Percentiles rank a stretch among this genome's conserved stretches.
These are phyloP conservation scores for Onychomys torridus DNA, from an alignment of 2,797 vertebrate genomes.

Conservation along the genomic window DNA sequence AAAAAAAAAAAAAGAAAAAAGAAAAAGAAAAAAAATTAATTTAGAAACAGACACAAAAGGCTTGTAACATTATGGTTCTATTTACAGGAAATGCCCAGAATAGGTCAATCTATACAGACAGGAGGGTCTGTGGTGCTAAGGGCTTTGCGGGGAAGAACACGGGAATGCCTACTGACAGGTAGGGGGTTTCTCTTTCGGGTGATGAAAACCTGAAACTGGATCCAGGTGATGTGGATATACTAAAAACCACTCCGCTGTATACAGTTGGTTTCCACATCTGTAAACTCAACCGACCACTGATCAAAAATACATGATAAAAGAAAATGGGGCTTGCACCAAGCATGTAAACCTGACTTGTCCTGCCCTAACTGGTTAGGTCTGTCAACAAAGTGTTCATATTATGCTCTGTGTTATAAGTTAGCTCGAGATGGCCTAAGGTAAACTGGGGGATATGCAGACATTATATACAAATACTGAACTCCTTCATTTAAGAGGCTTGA, in stretches of 20 bases:
- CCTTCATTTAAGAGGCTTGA: background rate
- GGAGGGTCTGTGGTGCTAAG: background rate
- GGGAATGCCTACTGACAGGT: background rate
- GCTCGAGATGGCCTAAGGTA: background rate
- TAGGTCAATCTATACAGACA: background rate
- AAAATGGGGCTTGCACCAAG: too few species aligned
- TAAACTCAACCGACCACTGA: background rate
- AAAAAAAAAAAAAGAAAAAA: too few species aligned
- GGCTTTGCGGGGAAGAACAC: background rate
- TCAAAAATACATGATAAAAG: background rate
- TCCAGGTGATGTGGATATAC: background rate
- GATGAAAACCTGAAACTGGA: background rate
- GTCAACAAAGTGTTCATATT: background rate
- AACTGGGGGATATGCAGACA: background rate
- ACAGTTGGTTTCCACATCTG: background rate
- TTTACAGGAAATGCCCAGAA: background rate
- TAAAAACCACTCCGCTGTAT: background rate
- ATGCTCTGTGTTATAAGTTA: background rate
- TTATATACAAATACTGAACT: background rate
- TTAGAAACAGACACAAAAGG: background rate
- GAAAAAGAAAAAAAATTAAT: background rate
- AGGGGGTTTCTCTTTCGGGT: background rate
- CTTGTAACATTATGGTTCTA: accelerated
- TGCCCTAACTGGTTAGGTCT: background rate
- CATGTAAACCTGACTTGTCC: background rate